Evolutionary conservation across 1,140 invertebrate species (phyloP), one percentile per base, ranked within the genome.

Genomic region (Kradibia gibbosae): DNA sequence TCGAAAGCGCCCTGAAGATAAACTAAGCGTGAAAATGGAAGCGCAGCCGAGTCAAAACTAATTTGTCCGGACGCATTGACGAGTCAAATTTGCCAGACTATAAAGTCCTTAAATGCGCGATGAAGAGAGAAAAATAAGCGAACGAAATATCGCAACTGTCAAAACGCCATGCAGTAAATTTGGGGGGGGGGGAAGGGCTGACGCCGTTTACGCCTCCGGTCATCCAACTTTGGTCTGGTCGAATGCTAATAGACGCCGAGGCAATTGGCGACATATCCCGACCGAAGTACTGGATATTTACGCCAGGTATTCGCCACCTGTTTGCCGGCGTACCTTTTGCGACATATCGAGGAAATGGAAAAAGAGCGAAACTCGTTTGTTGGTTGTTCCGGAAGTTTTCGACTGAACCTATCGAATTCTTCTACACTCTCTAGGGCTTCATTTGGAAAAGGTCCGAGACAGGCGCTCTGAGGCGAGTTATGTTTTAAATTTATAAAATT

Each of bases 161-260:
- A 70, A 71, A 78, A 78, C 78, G 78, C 42, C 70, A 48, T 45
- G 62, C 28, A 45, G 62, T 78, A 78, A 78, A 78, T 78, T 70
- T 70, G 45, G 45, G 13, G 3, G 36, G 0, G 20, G 25, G 48
- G 1, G 36, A 17, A 25, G n/a, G 39, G 22, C 10, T 50, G 25
- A 73, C 71, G 45, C 45, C 13, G 10, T 13, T 53, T 20, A 20
- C 50, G 50, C 50, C 50, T 17, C 31, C 53, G 73, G 50, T 79
- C 78, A 57, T 79, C 78, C 78, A 72, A 79, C 67, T 79, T 79
- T 70, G 65, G 78, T n/a, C 25, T 28, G 42, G 65, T 45, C 34
- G 67, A 67, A 53, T 36, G 65, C 36, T 79, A 79, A 71, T 79
- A 71, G 72, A 79, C 50, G 77, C 34, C 65, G 77, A 57, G 25